A percentile compares a stretch with the other conserved stretches of the same genome.
These are phyloP conservation scores for Crenichthys baileyi DNA, from an alignment of 2,797 vertebrate genomes.

Conservation along the genomic window DNA sequence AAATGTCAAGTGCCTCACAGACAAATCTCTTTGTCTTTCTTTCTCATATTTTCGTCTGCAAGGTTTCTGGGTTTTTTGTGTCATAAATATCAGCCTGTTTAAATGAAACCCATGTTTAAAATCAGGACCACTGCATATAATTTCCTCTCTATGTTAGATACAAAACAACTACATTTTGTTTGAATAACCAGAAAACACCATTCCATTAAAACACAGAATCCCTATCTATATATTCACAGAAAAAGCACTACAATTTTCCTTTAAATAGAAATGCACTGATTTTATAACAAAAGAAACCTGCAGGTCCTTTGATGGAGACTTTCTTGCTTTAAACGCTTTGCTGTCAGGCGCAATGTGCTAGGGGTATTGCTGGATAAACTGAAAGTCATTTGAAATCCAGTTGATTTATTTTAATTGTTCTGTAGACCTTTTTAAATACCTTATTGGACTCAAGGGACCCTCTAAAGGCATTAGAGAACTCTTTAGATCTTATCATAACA, in stretches of 20 bases:
- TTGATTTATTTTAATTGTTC: constrained; percentile 9
- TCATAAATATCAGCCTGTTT: neutral
- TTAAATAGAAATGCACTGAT: neutral
- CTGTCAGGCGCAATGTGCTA: neutral
- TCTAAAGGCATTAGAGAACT: constrained; percentile 7
- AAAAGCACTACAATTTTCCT: neutral
- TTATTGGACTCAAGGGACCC: neutral
- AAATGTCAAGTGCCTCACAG: no score
- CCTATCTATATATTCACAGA: neutral
- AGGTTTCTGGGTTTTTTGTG: no score
- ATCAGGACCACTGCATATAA: neutral
- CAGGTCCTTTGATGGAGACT: neutral
- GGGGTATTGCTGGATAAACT: constrained; percentile 7
- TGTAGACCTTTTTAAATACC: neutral
- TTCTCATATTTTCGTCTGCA: no score
- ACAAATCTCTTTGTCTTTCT: no score
- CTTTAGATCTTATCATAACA: constrained; percentile 18
- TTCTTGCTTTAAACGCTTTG: neutral
- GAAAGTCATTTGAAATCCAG: constrained; percentile 1
- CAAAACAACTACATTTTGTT: neutral
- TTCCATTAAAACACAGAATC: neutral
- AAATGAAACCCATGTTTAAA: neutral
- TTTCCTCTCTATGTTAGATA: neutral
- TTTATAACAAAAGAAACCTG: neutral
- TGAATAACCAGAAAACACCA: neutral